Evolutionary conservation across 2,797 vertebrate genomes (phyloP), one percentile per base, ranked within the genome.

Genomic region (Trachops cirrhosus): DNA sequence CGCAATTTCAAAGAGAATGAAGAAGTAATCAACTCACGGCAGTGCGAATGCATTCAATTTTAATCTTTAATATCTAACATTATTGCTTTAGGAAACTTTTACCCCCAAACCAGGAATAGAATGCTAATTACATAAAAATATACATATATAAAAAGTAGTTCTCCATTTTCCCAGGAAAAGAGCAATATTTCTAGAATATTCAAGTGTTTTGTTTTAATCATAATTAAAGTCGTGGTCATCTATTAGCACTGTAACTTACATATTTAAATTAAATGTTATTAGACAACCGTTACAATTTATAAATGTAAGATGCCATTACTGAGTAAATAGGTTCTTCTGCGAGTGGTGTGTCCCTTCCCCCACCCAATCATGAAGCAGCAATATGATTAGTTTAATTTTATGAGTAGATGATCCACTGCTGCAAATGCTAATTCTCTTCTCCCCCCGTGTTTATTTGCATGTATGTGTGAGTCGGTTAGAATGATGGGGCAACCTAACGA

Each of bases 101-200:
- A 15, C 97, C 90, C 97, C 90, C 19, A 29, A 98, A 98, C 98
- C 97, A 98, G 96, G 97, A 98, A 97, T 95, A 97, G 96, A 98
- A 98, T 97, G 97, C 95, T 18, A 50, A 98, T 98, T 98, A 98
- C 97, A 98, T 98, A 98, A 98, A 98, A 98, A 98, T 98, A 98
- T 97, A 97, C 92, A 97, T 97, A 96, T 97, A 98, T 95, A 98
- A 98, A 98, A 98, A 97, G 90, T 96, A 98, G 68, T 89, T 98
- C 93, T 98, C 97, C 97, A 97, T 97, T 97, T 98, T 97, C 97
- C 97, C 94, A 94, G 88, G 68, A 7, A 22, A 39, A 44, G 92
- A 96, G 85, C 97, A 96, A 88, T 98, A 98, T 98, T 98, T 98
- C 95, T 96, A 98, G 96, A 98, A 98, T 97, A 96, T 98, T 98